Conservation (phyloP, 2,888 invertebrate species). For the Drosophila nigritarsus region DNA sequence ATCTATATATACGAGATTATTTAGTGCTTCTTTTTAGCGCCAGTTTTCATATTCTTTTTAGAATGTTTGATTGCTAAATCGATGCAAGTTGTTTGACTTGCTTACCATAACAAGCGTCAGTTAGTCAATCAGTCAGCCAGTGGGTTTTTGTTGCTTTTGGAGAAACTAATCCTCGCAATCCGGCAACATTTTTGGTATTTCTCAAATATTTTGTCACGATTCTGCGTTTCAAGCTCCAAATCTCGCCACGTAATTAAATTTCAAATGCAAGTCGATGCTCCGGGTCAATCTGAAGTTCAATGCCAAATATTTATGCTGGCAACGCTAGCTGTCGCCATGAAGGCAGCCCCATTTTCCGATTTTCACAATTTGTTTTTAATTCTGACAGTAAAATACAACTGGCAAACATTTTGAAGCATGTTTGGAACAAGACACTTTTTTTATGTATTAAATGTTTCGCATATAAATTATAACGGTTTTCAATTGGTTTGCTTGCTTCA, state of each 20-base stretch:
- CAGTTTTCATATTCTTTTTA: slow-evolving; percentile 1
- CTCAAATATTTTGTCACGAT: slow-evolving; percentile 72
- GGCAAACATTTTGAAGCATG: slow-evolving; percentile 42
- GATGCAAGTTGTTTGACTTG: slow-evolving; percentile 34
- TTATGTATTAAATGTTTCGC: slow-evolving; percentile 27
- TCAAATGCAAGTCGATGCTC: slow-evolving; percentile 35
- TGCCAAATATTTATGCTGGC: slow-evolving; percentile 29
- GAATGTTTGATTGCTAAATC: slow-evolving; percentile 53
- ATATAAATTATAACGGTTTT: slow-evolving; percentile 55
- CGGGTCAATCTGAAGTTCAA: slow-evolving; percentile 50
- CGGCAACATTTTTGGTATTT: slow-evolving; percentile 22
- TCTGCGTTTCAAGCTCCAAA: slow-evolving; percentile 44
- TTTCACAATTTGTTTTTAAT: slow-evolving; percentile 19
- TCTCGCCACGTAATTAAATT: slow-evolving; percentile 39
- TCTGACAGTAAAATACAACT: slow-evolving; percentile 43
- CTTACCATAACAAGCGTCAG: slow-evolving; percentile 37
- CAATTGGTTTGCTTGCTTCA: slow-evolving; percentile 30
- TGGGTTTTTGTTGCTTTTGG: background rate
- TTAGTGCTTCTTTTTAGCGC: background rate
- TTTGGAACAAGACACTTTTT: slow-evolving; percentile 21
- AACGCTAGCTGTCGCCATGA: background rate
- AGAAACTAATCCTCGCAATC: slow-evolving; percentile 6
- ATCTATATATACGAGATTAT: background rate
- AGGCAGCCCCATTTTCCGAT: slow-evolving; percentile 30
- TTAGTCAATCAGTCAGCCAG: slow-evolving; percentile 15